phyloP scores from a whole-genome alignment of 1,140 invertebrate genomes.

The Spodoptera litura region DNA sequence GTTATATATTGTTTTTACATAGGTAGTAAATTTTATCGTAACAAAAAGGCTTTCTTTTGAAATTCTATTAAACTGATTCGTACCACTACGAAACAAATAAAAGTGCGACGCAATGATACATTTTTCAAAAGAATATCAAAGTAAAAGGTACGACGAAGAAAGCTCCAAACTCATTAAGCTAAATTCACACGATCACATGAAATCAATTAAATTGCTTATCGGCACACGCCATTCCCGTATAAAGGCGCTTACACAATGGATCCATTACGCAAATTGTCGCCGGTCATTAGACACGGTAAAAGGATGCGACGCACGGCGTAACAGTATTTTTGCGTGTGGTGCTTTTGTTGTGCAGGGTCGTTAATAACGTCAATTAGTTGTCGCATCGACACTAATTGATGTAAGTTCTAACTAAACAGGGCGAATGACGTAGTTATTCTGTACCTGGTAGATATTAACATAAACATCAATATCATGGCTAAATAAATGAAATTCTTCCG shows the following conservation, averaged over 20 bases:
- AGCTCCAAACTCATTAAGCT: slow-evolving; percentile 54
- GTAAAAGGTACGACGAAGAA: slow-evolving; percentile 15
- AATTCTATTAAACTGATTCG: background rate
- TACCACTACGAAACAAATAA: background rate
- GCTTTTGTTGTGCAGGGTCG: slow-evolving; percentile 58
- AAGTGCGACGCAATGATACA: background rate
- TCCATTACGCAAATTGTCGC: slow-evolving; percentile 81
- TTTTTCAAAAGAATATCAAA: background rate
- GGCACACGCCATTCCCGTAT: slow-evolving; percentile 72
- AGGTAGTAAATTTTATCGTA: too few species aligned
- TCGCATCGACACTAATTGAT: slow-evolving; percentile 46
- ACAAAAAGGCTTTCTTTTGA: too few species aligned
- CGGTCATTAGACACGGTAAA: slow-evolving; percentile 57
- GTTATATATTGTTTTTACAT: too few species aligned
- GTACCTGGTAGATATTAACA: too few species aligned
- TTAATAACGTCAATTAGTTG: slow-evolving; percentile 43
- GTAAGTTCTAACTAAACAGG: slow-evolving; percentile 27
- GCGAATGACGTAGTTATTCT: too few species aligned
- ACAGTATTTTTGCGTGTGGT: slow-evolving; percentile 77
- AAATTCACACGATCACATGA: slow-evolving; percentile 53
- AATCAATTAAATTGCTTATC: slow-evolving; percentile 64
- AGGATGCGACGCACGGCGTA: slow-evolving; percentile 52
- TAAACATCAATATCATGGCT: too few species aligned
- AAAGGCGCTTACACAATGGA: slow-evolving; percentile 73
- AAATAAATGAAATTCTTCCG: too few species aligned